Conservation (phyloP, 1,140 invertebrate genomes). For the Ceratoteleas bidentatus region DNA sequence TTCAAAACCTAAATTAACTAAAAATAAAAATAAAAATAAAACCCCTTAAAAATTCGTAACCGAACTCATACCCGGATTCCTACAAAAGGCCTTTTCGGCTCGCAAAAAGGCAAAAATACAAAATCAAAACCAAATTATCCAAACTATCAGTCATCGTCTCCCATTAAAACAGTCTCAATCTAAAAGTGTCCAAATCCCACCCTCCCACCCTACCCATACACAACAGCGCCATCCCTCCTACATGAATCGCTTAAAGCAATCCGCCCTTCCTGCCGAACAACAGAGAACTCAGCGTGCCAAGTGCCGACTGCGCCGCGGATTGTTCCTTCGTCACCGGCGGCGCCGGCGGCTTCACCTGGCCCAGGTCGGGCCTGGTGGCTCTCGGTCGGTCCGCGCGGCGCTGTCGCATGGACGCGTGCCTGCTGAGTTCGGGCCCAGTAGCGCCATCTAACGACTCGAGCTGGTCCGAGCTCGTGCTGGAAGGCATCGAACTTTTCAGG, state of each 20-base stretch:
- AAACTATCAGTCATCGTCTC: no score
- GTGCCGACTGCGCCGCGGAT: constrained; percentile 82
- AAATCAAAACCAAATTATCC: no score
- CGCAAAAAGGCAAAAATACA: no score
- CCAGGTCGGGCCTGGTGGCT: constrained; percentile 83
- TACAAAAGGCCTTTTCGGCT: no score
- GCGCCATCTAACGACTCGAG: constrained; percentile 70
- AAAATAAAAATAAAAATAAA: no score
- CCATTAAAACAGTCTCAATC: no score
- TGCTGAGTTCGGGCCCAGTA: constrained; percentile 48
- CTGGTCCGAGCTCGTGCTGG: constrained; percentile 74
- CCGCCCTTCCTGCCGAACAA: constrained; percentile 92
- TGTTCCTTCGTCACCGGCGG: constrained; percentile 77
- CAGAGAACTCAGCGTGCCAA: constrained; percentile 90
- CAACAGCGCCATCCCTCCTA: constrained; percentile 9
- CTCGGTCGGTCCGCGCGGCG: constrained; percentile 75
- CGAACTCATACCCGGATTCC: no score
- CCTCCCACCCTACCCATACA: no score
- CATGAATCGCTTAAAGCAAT: constrained; percentile 83
- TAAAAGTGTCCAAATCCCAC: no score
- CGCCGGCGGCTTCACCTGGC: constrained; percentile 80
- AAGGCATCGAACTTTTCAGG: constrained; percentile 83
- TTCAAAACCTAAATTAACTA: no score
- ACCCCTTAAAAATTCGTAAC: no score
- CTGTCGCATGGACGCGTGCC: constrained; percentile 68